Base-by-base conservation (phyloP, 1,140 invertebrate species). In the Drosophila ogumai region DNA sequence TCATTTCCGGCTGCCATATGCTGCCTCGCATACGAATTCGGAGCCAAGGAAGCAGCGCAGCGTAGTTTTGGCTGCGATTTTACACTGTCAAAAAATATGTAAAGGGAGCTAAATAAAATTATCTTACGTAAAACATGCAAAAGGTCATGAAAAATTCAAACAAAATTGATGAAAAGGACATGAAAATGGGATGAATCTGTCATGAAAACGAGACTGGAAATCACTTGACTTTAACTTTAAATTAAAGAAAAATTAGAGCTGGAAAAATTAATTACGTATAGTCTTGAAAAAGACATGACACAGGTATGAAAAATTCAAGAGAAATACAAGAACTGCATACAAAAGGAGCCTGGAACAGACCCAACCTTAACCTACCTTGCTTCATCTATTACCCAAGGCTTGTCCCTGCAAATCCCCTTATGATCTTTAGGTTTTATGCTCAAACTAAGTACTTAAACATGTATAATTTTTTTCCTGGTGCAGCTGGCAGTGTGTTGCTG, bases 1-100 rank as follows among this genome's bases (percentile, higher is more conserved):
- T 90, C 85, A 90, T 90, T 90, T 90, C 85, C 85, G 85, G 86
- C 79, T 90, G 85, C 85, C 85, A 90, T 90, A 84, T 90, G 85
- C 85, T 90, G 86, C 85, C 81, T 90, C 69, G 81, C 74, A 85
- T 81, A 58, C 81, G 81, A 90, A 81, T 90, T 82, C 55, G 50
- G 19, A 78, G 65, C 43, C 17, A 72, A 57, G 66, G 54, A 49
- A 58, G 64, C 41, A 15, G 41, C 47, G 61, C 46, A 44, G 55
- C 79, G 64, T 58, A 46, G 50, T 57, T 81, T 75, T 65, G 75
- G 80, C 68, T 84, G 81, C 82, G 79, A 52, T 43, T 63, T 25
- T 43, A 17, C 68, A 52, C 36, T 32, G 60, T 6, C 0, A 10
- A 46, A 40, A 63, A 61, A 40, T 10, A 36, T 2, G 2, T 15